A percentile compares a stretch with the other conserved stretches of the same genome.
These are phyloP conservation scores for Pseudomyrmex cubaensis DNA, from an alignment of 1,140 invertebrate species.

Conservation along the genomic window DNA sequence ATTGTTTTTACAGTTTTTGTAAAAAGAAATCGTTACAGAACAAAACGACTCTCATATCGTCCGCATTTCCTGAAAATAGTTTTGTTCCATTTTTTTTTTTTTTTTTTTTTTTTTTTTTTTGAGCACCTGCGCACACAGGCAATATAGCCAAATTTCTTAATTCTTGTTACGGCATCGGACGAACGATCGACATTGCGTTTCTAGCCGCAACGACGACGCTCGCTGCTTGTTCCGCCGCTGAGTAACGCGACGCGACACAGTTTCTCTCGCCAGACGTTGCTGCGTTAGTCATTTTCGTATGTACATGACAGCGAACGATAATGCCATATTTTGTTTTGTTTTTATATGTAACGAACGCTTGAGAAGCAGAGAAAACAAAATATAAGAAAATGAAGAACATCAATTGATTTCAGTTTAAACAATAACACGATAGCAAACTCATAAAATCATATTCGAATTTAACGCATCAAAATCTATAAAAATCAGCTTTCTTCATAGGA, in stretches of 20 bases:
- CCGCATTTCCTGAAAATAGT: not conserved
- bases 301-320: slow-evolving; percentile 53
- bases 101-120: slow-evolving; percentile 19
- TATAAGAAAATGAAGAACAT: not conserved
- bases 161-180: slow-evolving; percentile 78
- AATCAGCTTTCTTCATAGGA: too few relatives aligned
- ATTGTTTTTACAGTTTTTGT: not conserved
- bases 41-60: not conserved
- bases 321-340: slow-evolving; percentile 65
- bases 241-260: slow-evolving; percentile 37
- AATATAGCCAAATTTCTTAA: slow-evolving; percentile 78
- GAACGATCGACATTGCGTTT: slow-evolving; percentile 70
- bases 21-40: not conserved
- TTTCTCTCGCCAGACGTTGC: slow-evolving; percentile 67
- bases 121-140: slow-evolving; percentile 56
- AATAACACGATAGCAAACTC: too few relatives aligned
- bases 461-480: too few relatives aligned
- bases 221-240: slow-evolving; percentile 58
- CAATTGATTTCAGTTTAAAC: too few relatives aligned
- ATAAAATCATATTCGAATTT: too few relatives aligned
- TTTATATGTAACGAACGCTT: slow-evolving; percentile 54
- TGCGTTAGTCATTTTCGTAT: slow-evolving; percentile 43
- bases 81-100: slow-evolving; percentile 4
- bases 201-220: slow-evolving; percentile 54
- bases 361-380: too few relatives aligned